These are phyloP conservation scores for Nomada lathburiana DNA, from an alignment of 2,888 invertebrate species.

Conservation along the genomic window DNA sequence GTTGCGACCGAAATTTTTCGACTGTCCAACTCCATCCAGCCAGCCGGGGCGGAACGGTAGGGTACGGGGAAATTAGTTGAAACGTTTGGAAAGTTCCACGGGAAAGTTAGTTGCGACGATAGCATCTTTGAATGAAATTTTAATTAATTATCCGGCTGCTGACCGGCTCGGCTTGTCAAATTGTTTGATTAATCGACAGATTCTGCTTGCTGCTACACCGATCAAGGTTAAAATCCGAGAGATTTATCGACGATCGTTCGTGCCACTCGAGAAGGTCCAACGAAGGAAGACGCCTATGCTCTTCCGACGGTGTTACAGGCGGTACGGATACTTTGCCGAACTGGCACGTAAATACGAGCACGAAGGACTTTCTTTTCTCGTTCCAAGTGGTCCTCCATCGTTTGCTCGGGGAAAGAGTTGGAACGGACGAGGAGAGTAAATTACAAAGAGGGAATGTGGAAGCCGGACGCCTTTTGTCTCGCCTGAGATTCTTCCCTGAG, in stretches of 20 bases:
- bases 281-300: slow-evolving; percentile 23
- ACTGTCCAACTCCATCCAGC: background rate
- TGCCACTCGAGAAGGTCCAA: slow-evolving; percentile 17
- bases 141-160: slow-evolving; percentile 43
- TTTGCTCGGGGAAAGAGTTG: slow-evolving; percentile 17
- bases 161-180: slow-evolving; percentile 24
- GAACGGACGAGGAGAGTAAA: slow-evolving; percentile 22
- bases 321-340: slow-evolving; percentile 43
- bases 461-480: slow-evolving; percentile 66
- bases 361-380: slow-evolving; percentile 55
- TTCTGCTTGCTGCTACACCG: background rate
- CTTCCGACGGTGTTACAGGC: slow-evolving; percentile 47
- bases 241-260: slow-evolving; percentile 24
- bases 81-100: slow-evolving; percentile 42
- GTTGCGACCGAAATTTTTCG: slow-evolving; percentile 44
- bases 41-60: background rate
- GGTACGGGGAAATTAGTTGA: slow-evolving; percentile 48
- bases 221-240: slow-evolving; percentile 10
- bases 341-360: slow-evolving; percentile 63
- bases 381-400: slow-evolving; percentile 62
- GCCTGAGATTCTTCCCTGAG: slow-evolving; percentile 61
- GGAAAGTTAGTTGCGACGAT: slow-evolving; percentile 29
- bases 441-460: slow-evolving; percentile 61
- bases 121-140: slow-evolving; percentile 51
- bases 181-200: slow-evolving; percentile 34